Percentiles rank a stretch among this genome's conserved stretches.
Evolutionary conservation across 2,797 vertebrate genomes (phyloP).

Genomic region (Coreius guichenoti): DNA sequence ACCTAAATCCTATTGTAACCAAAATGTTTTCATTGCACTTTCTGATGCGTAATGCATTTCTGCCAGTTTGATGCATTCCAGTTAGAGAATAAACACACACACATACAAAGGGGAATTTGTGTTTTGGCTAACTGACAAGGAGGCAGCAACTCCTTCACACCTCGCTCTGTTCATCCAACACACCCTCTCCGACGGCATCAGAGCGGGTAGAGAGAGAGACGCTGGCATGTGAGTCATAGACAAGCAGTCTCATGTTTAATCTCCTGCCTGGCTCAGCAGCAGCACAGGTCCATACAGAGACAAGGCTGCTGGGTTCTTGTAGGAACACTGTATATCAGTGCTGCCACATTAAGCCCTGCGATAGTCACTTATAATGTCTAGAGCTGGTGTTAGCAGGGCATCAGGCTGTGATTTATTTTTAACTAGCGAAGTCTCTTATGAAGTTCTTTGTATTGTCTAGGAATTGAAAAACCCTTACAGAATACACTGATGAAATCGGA

Average conservation of each 20-base stretch:
- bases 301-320: conserved; percentile 10
- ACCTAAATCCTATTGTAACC: conserved; percentile 3
- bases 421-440: not conserved
- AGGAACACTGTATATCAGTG: not conserved
- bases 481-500: not conserved
- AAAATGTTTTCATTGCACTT: conserved; percentile 29
- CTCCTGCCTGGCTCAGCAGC: conserved; percentile 20
- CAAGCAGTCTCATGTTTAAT: conserved; percentile 62
- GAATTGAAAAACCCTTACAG: conserved; percentile 6
- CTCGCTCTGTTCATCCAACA: conserved; percentile 46
- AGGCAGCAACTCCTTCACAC: conserved; percentile 46
- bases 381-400: not conserved
- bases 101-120: conserved; percentile 7
- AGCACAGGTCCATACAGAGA: conserved; percentile 23
- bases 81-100: not conserved
- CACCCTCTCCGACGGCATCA: conserved; percentile 23
- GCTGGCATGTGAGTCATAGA: conserved; percentile 60
- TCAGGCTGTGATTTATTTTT: conserved; percentile 3
- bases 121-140: conserved; percentile 24
- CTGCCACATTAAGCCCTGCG: not conserved
- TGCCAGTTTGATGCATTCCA: not conserved
- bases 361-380: conserved; percentile 6
- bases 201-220: conserved; percentile 14
- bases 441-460: not conserved
- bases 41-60: not conserved